phyloP scores from a whole-genome alignment of 2,113 vertebrate genomes.

The Callospermophilus lateralis region DNA sequence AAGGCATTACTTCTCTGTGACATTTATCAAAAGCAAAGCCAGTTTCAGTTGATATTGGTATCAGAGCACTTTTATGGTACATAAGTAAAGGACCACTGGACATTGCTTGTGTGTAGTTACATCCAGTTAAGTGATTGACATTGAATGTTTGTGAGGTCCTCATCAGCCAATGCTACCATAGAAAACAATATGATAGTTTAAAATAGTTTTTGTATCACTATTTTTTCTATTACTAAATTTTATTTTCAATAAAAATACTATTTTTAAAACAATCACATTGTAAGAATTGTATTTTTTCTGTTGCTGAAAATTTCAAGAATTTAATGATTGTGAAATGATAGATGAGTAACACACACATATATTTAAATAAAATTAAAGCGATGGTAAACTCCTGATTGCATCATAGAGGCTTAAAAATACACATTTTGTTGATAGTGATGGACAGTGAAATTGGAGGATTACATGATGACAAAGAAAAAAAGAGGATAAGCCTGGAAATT shows the following conservation, averaged over 20 bases:
- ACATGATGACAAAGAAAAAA: not conserved
- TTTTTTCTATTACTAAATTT: not conserved
- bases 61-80: not conserved
- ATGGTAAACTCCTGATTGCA: not conserved
- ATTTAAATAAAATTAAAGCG: not conserved
- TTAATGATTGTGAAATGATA: not conserved
- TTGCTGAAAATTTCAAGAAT: not conserved
- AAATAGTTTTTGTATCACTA: too few species aligned
- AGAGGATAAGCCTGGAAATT: rapidly evolving
- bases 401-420: not conserved
- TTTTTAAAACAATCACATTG: not conserved
- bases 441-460: not conserved
- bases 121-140: not conserved
- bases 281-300: not conserved
- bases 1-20: not conserved
- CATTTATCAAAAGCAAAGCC: not conserved
- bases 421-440: not conserved
- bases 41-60: not conserved
- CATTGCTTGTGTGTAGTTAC: not conserved
- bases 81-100: not conserved
- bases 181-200: not conserved
- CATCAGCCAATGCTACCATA: not conserved
- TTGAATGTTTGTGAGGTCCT: not conserved
- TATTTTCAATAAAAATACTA: too few species aligned
- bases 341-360: not conserved